phyloP scores from a whole-genome alignment of 2,888 invertebrate species.

The Cotesia congregata region DNA sequence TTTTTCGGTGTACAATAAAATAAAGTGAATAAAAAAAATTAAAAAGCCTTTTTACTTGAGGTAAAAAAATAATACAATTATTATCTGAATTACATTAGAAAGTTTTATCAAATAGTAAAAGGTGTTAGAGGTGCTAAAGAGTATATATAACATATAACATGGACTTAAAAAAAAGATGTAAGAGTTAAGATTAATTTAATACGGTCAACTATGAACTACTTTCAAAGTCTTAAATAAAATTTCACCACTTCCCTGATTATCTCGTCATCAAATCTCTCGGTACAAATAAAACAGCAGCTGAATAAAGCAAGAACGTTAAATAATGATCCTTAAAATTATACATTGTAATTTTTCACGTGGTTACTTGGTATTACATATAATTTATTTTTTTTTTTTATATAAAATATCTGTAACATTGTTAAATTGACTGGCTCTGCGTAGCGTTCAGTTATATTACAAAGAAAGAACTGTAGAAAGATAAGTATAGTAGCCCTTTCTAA shows the following conservation, averaged over 20 bases:
- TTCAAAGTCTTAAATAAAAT: neutral
- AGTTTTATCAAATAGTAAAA: neutral
- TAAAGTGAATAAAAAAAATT: too few relatives aligned
- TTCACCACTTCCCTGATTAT: slow-evolving; percentile 9
- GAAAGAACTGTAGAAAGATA: neutral
- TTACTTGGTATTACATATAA: neutral
- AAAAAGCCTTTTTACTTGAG: neutral
- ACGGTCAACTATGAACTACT: slow-evolving; percentile 8
- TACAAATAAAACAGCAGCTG: neutral
- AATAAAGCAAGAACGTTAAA: neutral
- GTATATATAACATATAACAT: neutral
- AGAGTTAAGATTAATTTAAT: slow-evolving; percentile 4
- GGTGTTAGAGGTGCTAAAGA: neutral
- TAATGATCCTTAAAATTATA: neutral
- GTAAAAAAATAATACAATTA: neutral
- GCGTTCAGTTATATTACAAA: neutral
- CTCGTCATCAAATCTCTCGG: neutral
- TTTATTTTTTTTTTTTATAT: neutral
- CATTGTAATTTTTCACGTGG: neutral
- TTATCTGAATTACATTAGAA: neutral
- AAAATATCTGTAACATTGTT: neutral
- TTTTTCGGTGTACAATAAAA: too few relatives aligned
- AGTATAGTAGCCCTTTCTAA: slow-evolving; percentile 64
- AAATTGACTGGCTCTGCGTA: neutral
- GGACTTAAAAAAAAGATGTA: neutral